Evolutionary conservation across 2,797 vertebrate species (phyloP), one percentile per base, ranked within the genome.

Genomic region (Chaetophractus vellerosus): DNA sequence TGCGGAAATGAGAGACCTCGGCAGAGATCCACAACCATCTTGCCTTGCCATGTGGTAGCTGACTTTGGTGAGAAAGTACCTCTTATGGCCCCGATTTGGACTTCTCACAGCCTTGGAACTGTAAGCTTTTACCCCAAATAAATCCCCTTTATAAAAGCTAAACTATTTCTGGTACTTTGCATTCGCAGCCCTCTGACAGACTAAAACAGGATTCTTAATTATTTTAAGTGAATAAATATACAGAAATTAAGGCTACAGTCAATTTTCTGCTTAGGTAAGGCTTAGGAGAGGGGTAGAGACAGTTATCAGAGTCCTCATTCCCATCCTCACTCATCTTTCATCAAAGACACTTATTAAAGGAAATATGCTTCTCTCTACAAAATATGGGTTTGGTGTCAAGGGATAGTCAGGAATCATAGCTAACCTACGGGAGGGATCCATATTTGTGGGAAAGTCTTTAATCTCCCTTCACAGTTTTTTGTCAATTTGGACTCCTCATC

Each of bases 161-260:
- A 45, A 5, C 45, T 45, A 45, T 45, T 45, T 45, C 45, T 45
- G 45, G 45, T 45, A 45, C 45, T 45, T 45, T 45, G 5, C 45
- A 45, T 45, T 45, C 5, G 45, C 45, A 45, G 45, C 45, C 45
- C 45, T 45, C 9, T 10, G 45, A 6, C 45, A 45, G 45, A 45
- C 45, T 45, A 45, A 45, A 45, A 45, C 45, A 45, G 45, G 18
- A 2, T 28, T 64, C 55, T 87, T 83, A 48, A 57, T 50, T 41
- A 55, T 71, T 71, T 63, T 80, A 78, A 31, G 79, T 72, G 84
- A 95, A 74, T 45, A 79, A 52, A 68, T 33, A 50, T 72, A 63
- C 38, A 90, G 71, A 96, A 93, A 9, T 28, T 24, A 95, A 94
- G 38, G 52, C 48, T 50, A 1, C 3, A 52, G 23, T 3, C 63